phyloP scores from a whole-genome alignment of 2,888 invertebrate species.

The Aplocera efformata region DNA sequence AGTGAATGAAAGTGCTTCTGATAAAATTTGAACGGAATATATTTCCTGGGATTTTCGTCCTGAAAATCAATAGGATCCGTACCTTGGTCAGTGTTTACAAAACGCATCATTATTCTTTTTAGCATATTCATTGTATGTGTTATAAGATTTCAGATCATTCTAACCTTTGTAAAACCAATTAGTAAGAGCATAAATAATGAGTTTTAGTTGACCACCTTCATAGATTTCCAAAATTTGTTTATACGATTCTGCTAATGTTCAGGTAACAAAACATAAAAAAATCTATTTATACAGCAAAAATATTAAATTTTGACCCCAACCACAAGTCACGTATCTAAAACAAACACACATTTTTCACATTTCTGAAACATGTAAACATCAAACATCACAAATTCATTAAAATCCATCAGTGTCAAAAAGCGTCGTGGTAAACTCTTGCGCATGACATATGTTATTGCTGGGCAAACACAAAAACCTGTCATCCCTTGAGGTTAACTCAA shows the following conservation, averaged over 20 bases:
- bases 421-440: constrained; percentile 28
- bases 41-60: not conserved
- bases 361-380: constrained; percentile 16
- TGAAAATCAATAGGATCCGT: not conserved
- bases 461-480: constrained; percentile 72
- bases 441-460: constrained; percentile 64
- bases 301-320: too few species aligned
- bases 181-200: too few species aligned
- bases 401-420: constrained; percentile 27
- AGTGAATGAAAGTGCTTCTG: constrained; percentile 7
- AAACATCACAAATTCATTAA: constrained; percentile 24
- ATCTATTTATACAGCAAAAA: too few species aligned
- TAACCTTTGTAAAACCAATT: too few species aligned
- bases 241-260: too few species aligned
- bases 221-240: too few species aligned
- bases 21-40: not conserved
- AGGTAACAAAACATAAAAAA: too few species aligned
- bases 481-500: constrained; percentile 76
- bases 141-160: too few species aligned
- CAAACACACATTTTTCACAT: constrained; percentile 19
- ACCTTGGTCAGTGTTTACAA: constrained; percentile 4
- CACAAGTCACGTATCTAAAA: too few species aligned
- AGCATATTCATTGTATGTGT: too few species aligned
- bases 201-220: too few species aligned
- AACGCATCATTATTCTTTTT: too few species aligned